A percentile compares a stretch with the other conserved stretches of the same genome.
phyloP scores from a whole-genome alignment of 2,888 invertebrate species.

The Alloplasta piceator region DNA sequence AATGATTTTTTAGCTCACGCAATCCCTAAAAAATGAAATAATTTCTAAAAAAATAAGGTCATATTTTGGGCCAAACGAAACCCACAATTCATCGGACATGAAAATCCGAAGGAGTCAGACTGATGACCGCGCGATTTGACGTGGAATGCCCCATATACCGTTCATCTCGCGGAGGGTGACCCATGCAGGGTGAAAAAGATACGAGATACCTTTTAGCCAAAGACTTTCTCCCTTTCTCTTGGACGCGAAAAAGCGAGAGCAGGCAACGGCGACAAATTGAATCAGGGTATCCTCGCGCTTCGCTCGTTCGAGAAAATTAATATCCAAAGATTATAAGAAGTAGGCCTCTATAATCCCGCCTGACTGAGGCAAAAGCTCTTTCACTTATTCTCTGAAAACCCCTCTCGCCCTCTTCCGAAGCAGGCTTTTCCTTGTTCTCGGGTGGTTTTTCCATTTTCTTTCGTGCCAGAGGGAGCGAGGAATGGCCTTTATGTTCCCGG shows the following conservation, averaged over 20 bases:
- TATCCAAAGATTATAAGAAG: conserved; percentile 78
- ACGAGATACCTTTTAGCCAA: neutral
- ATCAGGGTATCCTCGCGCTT: conserved; percentile 72
- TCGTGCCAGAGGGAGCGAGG: conserved; percentile 12
- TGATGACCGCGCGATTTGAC: too few species aligned
- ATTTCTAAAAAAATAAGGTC: too few species aligned
- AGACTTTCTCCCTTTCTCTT: neutral
- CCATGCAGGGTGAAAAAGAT: neutral
- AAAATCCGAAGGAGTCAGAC: too few species aligned
- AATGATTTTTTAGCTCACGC: too few species aligned
- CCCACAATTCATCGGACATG: too few species aligned
- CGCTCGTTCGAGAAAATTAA: conserved; percentile 74
- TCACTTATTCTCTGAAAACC: conserved; percentile 15
- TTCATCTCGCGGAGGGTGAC: neutral
- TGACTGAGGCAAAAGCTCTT: conserved; percentile 31
- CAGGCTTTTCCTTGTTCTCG: conserved; percentile 11
- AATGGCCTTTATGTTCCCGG: conserved; percentile 39
- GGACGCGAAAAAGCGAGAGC: neutral
- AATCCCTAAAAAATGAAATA: too few species aligned
- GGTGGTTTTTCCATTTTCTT: conserved; percentile 39
- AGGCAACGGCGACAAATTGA: conserved; percentile 70
- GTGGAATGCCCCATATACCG: too few species aligned
- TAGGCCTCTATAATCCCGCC: conserved; percentile 47
- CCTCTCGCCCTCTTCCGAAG: conserved; percentile 43
- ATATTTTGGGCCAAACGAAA: too few species aligned